Evolutionary conservation across 2,113 vertebrate genomes (phyloP).

Genomic region (Archilochus colubris): DNA sequence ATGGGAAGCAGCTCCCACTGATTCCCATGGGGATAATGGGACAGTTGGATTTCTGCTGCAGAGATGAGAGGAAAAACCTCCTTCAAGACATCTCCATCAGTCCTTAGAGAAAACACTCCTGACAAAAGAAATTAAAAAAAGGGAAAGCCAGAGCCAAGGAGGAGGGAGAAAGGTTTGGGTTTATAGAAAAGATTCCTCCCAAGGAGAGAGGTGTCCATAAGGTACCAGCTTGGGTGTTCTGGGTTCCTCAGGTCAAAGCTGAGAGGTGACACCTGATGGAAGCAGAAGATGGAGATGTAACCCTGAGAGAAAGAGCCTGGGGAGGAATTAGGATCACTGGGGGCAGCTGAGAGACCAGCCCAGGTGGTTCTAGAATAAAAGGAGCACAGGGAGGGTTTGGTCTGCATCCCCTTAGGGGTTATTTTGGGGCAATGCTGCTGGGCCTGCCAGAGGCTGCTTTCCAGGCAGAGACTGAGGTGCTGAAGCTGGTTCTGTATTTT

Average conservation of each 20-base stretch:
- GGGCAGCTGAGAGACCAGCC: background rate
- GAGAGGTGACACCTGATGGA: background rate
- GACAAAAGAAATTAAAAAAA: background rate
- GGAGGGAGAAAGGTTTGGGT: no score
- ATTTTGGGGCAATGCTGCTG: background rate
- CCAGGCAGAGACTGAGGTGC: background rate
- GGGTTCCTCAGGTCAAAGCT: background rate
- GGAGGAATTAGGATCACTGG: background rate
- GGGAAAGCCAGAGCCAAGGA: no score
- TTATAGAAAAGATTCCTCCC: no score
- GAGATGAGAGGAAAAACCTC: background rate
- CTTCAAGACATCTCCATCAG: background rate
- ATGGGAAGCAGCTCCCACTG: background rate
- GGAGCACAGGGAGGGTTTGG: background rate
- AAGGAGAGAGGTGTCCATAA: no score
- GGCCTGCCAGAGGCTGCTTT: background rate
- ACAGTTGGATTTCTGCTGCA: background rate
- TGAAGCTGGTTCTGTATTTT: background rate
- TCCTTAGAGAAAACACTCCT: background rate
- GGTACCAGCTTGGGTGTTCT: background rate
- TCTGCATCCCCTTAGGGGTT: background rate
- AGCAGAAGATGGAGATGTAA: background rate
- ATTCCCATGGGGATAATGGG: background rate
- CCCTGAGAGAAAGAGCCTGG: background rate
- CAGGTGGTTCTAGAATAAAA: background rate